A percentile compares a stretch with the other conserved stretches of the same genome.
These are phyloP conservation scores for Brachyrhaphis roseni DNA, from an alignment of 2,797 vertebrate genomes.

Conservation along the genomic window DNA sequence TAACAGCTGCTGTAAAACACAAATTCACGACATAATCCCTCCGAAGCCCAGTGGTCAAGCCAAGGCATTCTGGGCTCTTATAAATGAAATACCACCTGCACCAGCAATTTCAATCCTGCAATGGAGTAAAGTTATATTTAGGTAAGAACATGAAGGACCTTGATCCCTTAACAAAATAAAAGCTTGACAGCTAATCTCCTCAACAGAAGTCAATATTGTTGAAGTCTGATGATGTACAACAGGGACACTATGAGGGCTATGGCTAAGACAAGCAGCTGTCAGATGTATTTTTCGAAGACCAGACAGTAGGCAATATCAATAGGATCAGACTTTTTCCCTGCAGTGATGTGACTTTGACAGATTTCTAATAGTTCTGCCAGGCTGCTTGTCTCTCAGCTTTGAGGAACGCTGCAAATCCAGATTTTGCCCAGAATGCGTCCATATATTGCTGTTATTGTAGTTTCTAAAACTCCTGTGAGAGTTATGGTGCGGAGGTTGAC, in stretches of 20 bases:
- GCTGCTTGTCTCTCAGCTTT: conserved; percentile 38
- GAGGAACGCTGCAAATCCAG: conserved; percentile 48
- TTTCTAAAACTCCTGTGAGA: conserved; percentile 27
- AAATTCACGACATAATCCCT: conserved; percentile 85
- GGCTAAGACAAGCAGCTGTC: conserved; percentile 70
- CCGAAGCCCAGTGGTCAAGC: conserved; percentile 85
- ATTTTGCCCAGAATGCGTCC: neutral
- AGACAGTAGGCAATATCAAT: conserved; percentile 52
- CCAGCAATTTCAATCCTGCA: conserved; percentile 73
- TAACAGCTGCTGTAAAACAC: conserved; percentile 89
- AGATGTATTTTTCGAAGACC: conserved; percentile 63
- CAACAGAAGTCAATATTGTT: conserved; percentile 81
- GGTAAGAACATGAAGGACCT: conserved; percentile 82
- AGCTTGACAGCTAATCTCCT: conserved; percentile 81
- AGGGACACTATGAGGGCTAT: conserved; percentile 40
- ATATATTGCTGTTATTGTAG: conserved; percentile 19
- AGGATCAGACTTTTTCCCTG: conserved; percentile 58
- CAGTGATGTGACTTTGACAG: conserved; percentile 51
- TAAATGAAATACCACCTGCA: conserved; percentile 84
- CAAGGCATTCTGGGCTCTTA: conserved; percentile 83
- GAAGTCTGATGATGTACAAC: conserved; percentile 78
- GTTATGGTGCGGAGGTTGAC: conserved; percentile 19
- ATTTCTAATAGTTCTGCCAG: conserved; percentile 36
- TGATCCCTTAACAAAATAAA: conserved; percentile 88
- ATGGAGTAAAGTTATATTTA: conserved; percentile 81